Evolutionary conservation across 2,113 vertebrate species (phyloP).

Genomic region (Opisthocomus hoazin): DNA sequence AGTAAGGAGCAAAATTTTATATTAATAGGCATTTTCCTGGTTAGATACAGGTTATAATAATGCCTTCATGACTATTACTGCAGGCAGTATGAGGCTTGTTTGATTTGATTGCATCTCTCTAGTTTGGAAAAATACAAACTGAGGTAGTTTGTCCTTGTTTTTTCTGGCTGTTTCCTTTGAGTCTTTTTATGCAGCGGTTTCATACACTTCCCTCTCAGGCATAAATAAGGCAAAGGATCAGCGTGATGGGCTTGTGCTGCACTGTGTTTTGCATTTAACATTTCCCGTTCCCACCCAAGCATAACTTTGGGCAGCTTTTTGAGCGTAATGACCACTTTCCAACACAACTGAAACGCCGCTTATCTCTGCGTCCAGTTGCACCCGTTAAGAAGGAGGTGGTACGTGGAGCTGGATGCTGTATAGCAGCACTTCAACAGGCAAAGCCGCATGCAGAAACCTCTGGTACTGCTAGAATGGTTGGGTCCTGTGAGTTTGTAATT

Average conservation of each 20-base stretch:
- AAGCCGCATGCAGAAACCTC: neutral
- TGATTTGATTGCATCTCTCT: neutral
- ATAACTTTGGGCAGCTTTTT: constrained; percentile 5
- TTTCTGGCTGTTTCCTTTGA: neutral
- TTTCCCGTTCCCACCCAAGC: neutral
- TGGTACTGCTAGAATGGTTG: neutral
- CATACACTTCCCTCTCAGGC: neutral
- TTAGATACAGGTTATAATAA: neutral
- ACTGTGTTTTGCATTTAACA: neutral
- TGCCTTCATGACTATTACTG: neutral
- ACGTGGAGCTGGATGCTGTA: neutral
- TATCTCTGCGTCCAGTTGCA: neutral
- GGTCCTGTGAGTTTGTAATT: neutral
- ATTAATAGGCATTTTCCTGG: neutral
- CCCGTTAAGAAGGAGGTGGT: neutral
- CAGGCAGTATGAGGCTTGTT: neutral
- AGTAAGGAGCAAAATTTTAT: neutral
- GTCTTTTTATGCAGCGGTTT: neutral
- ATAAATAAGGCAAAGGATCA: neutral
- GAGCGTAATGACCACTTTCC: neutral
- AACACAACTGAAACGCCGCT: neutral
- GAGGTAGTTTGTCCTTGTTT: neutral
- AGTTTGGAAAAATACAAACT: neutral
- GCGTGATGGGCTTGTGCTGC: neutral
- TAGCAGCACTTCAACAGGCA: neutral